Evolutionary conservation across 1,140 invertebrate genomes (phyloP), one percentile per base, ranked within the genome.

Genomic region (Nymphalis io): DNA sequence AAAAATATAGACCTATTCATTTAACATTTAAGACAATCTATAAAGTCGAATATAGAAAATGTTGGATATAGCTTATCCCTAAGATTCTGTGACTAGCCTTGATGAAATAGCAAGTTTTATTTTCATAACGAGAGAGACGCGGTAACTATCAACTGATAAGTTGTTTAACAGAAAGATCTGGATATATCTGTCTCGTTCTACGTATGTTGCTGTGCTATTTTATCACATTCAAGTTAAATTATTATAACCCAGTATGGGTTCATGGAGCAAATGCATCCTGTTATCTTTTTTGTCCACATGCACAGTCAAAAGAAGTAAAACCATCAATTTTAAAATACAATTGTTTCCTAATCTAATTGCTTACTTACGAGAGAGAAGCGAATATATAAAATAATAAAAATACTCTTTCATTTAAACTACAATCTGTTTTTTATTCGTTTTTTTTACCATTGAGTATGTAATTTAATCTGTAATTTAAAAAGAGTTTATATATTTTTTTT

Each of bases 31-130:
- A 27, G 5, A 27, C 23, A 27, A 27, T 27, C 23, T 8, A 33
- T 8, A 33, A 0, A 4, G 0, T 33, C 27, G 27, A 33, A 33
- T 33, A 33, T 33, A 5, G 27, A 33, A 5, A 8, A 33, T 33
- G 27, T 33, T 33, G 6, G 27, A 33, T 8, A 33, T 33, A 8
- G 6, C 27, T 33, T 8, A 33, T 33, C 27, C 27, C 27, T 33
- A 33, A 33, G 2, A 33, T 62, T 51, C 60, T 46, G 51, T 70
- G 38, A 63, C 53, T 59, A 59, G 42, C 68, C 68, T 70, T 70
- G 68, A 48, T 48, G 40, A 33, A 63, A 48, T 55, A 51, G 33
- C 44, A 33, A 33, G 42, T 70, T 60, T 70, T 65, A 33, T 62
- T 70, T 70, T 48, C 51, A 55, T 51, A 20, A 51, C 46, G 46